These are phyloP conservation scores for Xestoiulus laeticollis DNA, from an alignment of 2,888 invertebrate genomes.

Conservation along the genomic window DNA sequence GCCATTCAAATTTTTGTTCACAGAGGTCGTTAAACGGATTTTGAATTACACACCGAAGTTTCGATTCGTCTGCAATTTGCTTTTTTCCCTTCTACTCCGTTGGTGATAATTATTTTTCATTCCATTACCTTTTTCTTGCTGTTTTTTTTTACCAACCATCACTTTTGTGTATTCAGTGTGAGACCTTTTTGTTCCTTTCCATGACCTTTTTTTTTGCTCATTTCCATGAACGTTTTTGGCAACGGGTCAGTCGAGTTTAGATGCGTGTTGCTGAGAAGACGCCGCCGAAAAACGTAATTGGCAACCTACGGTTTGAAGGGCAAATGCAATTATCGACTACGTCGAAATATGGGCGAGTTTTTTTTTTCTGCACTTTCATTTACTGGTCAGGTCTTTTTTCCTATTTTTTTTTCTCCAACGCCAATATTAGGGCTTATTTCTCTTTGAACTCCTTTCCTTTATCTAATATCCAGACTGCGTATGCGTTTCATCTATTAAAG, in stretches of 20 bases:
- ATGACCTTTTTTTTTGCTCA: slow-evolving; percentile 43
- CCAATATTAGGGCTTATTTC: slow-evolving; percentile 31
- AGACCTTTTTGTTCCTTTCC: slow-evolving; percentile 40
- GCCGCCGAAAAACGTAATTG: slow-evolving; percentile 36
- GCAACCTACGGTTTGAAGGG: slow-evolving; percentile 41
- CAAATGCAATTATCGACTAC: slow-evolving; percentile 33
- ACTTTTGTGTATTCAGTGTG: slow-evolving; percentile 43
- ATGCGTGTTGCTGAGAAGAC: slow-evolving; percentile 31
- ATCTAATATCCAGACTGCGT: slow-evolving; percentile 10
- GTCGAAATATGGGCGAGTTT: slow-evolving; percentile 19
- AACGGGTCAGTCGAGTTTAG: slow-evolving; percentile 39
- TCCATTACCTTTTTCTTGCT: slow-evolving; percentile 25
- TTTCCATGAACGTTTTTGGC: slow-evolving; percentile 43
- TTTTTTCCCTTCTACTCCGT: slow-evolving; percentile 24
- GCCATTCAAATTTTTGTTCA: slow-evolving; percentile 1
- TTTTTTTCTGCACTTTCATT: slow-evolving; percentile 6
- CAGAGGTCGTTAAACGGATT: slow-evolving; percentile 41
- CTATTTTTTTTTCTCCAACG: not conserved
- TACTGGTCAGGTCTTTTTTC: not conserved
- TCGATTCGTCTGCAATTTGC: slow-evolving; percentile 40
- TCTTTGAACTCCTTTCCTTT: not conserved
- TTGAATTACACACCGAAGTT: slow-evolving; percentile 36
- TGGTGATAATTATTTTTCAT: slow-evolving; percentile 41
- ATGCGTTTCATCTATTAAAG: not conserved
- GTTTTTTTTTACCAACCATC: not conserved